Percentiles rank a stretch among this genome's conserved stretches.
phyloP scores from a whole-genome alignment of 2,797 vertebrate species.

The Cryptoprocta ferox region DNA sequence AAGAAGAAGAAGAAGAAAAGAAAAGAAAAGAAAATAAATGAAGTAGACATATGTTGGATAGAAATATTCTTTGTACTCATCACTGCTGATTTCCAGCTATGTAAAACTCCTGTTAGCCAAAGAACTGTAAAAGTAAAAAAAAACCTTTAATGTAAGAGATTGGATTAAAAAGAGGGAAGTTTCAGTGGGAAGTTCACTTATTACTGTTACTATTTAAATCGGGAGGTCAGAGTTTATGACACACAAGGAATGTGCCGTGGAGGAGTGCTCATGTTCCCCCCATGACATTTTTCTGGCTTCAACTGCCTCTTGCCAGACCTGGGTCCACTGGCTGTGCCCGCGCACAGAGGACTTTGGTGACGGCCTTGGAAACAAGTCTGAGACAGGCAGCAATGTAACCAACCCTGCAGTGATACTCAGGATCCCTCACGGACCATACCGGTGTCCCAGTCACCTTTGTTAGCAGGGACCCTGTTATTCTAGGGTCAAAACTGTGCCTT shows the following conservation, averaged over 20 bases:
- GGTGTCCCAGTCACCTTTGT: rapidly evolving
- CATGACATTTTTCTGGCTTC: not conserved
- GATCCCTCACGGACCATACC: rapidly evolving
- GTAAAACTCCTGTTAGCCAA: not conserved
- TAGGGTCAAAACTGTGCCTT: not conserved
- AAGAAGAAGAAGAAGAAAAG: too few species aligned
- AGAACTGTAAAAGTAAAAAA: not conserved
- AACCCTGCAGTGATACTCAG: not conserved
- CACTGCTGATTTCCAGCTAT: too few species aligned
- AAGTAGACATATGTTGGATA: not conserved
- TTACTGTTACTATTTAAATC: not conserved
- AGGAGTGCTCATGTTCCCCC: rapidly evolving
- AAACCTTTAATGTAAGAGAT: too few species aligned
- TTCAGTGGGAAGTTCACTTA: too few species aligned
- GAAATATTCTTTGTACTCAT: not conserved
- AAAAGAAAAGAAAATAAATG: too few species aligned
- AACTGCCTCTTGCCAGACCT: rapidly evolving
- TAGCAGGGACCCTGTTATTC: not conserved
- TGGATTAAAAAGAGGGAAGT: not conserved
- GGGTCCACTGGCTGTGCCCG: not conserved
- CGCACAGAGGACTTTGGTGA: not conserved
- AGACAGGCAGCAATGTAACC: rapidly evolving
- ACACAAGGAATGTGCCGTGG: rapidly evolving
- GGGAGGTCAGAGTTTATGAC: not conserved
- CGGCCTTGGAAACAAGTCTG: not conserved